Base-by-base conservation (phyloP, 2,113 vertebrate species). In the Acanthochromis polyacanthus region DNA sequence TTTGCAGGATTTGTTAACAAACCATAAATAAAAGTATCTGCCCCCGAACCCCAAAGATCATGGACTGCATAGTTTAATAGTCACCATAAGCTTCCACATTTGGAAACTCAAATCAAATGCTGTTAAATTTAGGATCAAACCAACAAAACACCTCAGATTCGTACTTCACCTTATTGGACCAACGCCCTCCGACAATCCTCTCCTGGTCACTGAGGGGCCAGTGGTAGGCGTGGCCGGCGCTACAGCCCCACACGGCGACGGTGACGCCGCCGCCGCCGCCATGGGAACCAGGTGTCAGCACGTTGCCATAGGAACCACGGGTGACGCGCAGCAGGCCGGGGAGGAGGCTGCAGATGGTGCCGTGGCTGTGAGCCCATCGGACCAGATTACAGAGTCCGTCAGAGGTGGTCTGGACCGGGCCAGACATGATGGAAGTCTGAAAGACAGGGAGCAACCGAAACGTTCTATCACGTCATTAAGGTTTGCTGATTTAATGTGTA, bases 291-390 rank as follows among this genome's bases (percentile, higher is more conserved):
- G 53, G 22, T 7, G 53, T 40, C 22, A 74, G 59, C 66, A 96
- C 89, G 81, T 95, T 96, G 67, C 95, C 94, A 0, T 96, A 95
- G 65, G 96, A 92, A 23, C 96, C 96, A 80, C 95, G 95, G 6
- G 96, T 92, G 76, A 97, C 84, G 69, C 96, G 96, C 84, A 97
- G 96, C 57, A 97, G 93, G 89, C 95, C 96, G 77, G 97, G 97
- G 88, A 97, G 96, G 84, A 98, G 96, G 84, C 92, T 96, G 93
- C 97, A 98, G 87, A 97, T 98, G 15, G 97, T 97, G 15, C 97
- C 97, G 28, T 97, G 97, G 83, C 97, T 97, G 92, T 97, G 96
- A 59, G 97, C 97, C 97, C 97, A 98, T 91, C 96, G 97, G 80
- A 98, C 96, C 80, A 98, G 90, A 82, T 97, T 97, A 80, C 96